phyloP scores from a whole-genome alignment of 2,888 invertebrate species.

The Clitarchus hookeri region DNA sequence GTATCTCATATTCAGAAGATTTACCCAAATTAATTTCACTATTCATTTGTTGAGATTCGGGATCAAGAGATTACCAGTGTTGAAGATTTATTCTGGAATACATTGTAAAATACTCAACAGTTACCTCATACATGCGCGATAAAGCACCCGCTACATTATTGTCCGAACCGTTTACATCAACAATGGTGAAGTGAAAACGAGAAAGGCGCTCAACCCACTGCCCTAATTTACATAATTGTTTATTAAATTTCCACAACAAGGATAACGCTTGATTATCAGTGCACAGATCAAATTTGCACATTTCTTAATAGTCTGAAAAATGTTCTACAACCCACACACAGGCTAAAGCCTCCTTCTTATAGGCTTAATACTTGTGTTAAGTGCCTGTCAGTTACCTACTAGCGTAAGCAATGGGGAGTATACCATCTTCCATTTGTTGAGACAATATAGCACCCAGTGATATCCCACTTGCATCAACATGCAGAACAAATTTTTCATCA shows the following conservation, averaged over 20 bases:
- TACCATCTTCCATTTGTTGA: neutral
- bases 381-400: neutral
- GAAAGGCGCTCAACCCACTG: neutral
- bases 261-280: neutral
- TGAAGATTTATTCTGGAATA: no score
- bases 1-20: neutral
- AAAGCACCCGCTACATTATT: neutral
- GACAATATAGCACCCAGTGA: no score
- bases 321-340: neutral
- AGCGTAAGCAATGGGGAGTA: neutral
- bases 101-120: no score
- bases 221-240: neutral
- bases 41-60: neutral
- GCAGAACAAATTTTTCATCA: neutral
- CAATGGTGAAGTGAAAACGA: neutral
- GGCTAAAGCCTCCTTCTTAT: neutral
- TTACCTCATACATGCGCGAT: neutral
- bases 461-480: neutral
- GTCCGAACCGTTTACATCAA: neutral
- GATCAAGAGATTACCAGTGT: neutral
- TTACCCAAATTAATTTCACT: neutral
- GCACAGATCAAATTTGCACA: neutral
- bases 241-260: neutral
- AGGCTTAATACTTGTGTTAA: neutral
- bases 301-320: neutral